Evolutionary conservation across 2,113 vertebrate species (phyloP).

Genomic region (Aegotheles bennettii): DNA sequence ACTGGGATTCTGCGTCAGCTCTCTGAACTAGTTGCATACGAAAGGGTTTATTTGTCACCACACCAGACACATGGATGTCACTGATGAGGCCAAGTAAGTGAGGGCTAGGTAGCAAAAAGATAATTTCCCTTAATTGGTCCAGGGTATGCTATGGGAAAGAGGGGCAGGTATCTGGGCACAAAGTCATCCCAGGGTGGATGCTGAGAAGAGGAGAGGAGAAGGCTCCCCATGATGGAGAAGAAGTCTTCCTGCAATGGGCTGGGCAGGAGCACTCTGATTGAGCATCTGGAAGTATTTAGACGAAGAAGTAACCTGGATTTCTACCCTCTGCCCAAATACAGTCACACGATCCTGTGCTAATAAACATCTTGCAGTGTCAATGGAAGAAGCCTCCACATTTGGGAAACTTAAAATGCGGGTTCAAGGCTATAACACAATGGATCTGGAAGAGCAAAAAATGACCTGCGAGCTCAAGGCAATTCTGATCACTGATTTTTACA

Average conservation of each 20-base stretch:
- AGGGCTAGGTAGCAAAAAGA: neutral
- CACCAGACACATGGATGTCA: neutral
- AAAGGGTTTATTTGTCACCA: constrained; percentile 17
- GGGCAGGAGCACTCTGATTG: neutral
- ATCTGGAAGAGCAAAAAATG: neutral
- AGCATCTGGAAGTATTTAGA: neutral
- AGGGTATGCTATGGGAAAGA: neutral
- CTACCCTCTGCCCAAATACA: neutral
- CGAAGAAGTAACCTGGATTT: neutral
- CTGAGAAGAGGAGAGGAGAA: neutral
- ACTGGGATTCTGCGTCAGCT: neutral
- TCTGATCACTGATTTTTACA: neutral
- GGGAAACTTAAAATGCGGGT: neutral
- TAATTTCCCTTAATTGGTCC: neutral
- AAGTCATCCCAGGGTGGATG: neutral
- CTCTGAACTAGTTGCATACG: neutral
- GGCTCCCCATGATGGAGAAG: neutral
- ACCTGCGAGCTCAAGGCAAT: neutral
- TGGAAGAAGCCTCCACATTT: neutral
- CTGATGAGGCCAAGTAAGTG: neutral
- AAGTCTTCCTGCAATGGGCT: neutral
- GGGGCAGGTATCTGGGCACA: neutral
- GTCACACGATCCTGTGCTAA: neutral
- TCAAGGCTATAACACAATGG: neutral
- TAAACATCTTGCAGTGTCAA: neutral